Evolutionary conservation across 2,888 invertebrate species (phyloP), one percentile per base, ranked within the genome.

Genomic region (Apamea crenata): DNA sequence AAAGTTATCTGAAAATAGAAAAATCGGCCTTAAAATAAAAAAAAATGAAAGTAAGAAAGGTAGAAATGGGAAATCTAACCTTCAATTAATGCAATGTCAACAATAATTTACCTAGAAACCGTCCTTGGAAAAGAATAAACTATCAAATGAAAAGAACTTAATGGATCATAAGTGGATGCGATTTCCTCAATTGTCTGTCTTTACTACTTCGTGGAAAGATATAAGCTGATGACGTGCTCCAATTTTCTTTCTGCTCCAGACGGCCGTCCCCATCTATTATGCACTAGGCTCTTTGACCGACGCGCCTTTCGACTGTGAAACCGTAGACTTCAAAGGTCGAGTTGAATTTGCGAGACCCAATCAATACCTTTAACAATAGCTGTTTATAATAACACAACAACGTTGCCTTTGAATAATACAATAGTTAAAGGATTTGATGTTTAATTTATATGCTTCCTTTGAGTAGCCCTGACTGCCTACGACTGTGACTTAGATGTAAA

Each of bases 381-480:
- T 87, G 85, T 81, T 86, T 87, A 84, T 74, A 87, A 78, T 84
- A 84, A 78, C 80, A 74, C 18, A 50, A 87, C 67, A 78, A 76
- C 65, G 50, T 69, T 32, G 47, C 47, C 65, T 50, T 73, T 71
- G 65, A 86, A 65, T 80, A 70, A 74, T 69, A 82, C 76, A 83
- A 77, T 77, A 68, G 81, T 73, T 72, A n/a, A 66, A 61, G 53
- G 53, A 65, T 75, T 72, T 72, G 40, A 21, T 80, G 84, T 80
- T 83, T 77, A 77, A 84, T 77, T 59, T 77, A 59, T 59, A 67
- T 29, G 56, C 56, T 79, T 80, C 68, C 65, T 85, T 68, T 53
- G 59, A 74, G 25, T 36, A 61, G 47, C 40, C 1, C 7, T n/a
- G 21, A 18, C 12, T 50, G 6, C 25, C 1, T 32, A 50, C 32